phyloP scores from a whole-genome alignment of 2,113 vertebrate genomes.

The Phyllopteryx taeniolatus region DNA sequence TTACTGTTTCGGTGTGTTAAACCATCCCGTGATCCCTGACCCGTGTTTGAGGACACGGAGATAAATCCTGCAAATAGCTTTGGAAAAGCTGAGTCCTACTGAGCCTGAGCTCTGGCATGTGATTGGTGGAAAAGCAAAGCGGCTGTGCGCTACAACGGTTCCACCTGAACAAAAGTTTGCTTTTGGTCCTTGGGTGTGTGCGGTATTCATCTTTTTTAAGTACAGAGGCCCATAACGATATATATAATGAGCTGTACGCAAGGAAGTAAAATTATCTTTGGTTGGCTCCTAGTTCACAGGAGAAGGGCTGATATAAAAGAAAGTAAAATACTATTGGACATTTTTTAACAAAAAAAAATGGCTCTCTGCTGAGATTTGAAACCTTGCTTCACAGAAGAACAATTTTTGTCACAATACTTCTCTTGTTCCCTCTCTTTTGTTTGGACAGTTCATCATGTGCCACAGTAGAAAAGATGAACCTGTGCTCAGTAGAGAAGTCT shows the following conservation, averaged over 20 bases:
- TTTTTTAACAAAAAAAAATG: no score
- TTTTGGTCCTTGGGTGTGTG: constrained; percentile 40
- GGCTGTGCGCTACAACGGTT: constrained; percentile 2
- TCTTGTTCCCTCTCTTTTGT: no score
- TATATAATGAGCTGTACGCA: constrained; percentile 14
- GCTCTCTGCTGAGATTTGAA: no score
- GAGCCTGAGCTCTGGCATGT: constrained; percentile 27
- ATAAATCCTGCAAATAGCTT: constrained; percentile 57
- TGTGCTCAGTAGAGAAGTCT: no score
- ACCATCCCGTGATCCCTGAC: constrained; percentile 33
- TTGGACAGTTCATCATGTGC: no score
- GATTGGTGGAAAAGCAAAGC: constrained; percentile 41
- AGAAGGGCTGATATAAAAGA: constrained; percentile 22
- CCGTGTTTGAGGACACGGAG: constrained; percentile 17
- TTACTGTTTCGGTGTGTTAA: not conserved
- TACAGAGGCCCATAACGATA: not conserved
- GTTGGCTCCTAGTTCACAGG: not conserved
- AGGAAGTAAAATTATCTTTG: constrained; percentile 30
- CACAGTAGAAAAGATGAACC: no score
- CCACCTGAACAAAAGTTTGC: constrained; percentile 38
- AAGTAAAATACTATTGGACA: not conserved
- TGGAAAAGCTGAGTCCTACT: constrained; percentile 31
- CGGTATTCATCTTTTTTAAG: not conserved
- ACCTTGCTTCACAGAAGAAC: no score
- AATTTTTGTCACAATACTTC: no score